Conservation (phyloP, 1,140 invertebrate genomes). For the Pachypsylla venusta region DNA sequence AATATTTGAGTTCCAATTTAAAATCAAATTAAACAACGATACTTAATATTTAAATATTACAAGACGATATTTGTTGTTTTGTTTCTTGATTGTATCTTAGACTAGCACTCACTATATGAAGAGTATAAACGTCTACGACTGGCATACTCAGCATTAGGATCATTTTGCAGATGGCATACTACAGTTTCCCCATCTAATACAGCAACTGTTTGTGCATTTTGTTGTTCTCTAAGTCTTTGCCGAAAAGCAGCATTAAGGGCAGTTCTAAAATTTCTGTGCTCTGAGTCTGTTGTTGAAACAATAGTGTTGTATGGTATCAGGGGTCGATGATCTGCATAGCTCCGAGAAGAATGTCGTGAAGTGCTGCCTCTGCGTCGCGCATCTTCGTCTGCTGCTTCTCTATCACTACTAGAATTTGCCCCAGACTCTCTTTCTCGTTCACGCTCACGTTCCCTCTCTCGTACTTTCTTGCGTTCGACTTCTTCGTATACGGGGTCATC, state of each 20-base stretch:
- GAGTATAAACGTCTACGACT: not conserved
- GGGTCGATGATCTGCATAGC: constrained; percentile 63
- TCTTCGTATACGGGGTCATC: constrained; percentile 70
- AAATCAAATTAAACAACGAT: too few species aligned
- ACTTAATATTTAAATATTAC: too few species aligned
- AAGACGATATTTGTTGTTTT: too few species aligned
- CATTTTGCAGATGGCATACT: constrained; percentile 54
- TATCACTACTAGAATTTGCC: too few species aligned
- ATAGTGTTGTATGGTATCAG: constrained; percentile 51
- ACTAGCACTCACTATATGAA: not conserved
- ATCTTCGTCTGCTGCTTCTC: constrained; percentile 60
- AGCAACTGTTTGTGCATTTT: constrained; percentile 43
- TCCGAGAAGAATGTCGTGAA: constrained; percentile 55
- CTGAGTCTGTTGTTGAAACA: constrained; percentile 33
- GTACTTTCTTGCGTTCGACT: constrained; percentile 46
- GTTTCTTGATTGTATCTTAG: too few species aligned
- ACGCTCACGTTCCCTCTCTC: constrained; percentile 19
- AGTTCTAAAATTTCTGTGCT: constrained; percentile 28
- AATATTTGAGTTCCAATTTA: too few species aligned
- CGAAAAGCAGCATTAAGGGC: constrained; percentile 28
- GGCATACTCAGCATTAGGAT: not conserved
- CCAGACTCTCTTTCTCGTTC: constrained; percentile 27
- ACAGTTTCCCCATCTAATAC: constrained; percentile 69
- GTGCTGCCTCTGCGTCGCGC: constrained; percentile 60
- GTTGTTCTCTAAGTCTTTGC: constrained; percentile 41